Evolutionary conservation across 2,113 vertebrate genomes (phyloP), one percentile per base, ranked within the genome.

Genomic region (Euleptes europaea): DNA sequence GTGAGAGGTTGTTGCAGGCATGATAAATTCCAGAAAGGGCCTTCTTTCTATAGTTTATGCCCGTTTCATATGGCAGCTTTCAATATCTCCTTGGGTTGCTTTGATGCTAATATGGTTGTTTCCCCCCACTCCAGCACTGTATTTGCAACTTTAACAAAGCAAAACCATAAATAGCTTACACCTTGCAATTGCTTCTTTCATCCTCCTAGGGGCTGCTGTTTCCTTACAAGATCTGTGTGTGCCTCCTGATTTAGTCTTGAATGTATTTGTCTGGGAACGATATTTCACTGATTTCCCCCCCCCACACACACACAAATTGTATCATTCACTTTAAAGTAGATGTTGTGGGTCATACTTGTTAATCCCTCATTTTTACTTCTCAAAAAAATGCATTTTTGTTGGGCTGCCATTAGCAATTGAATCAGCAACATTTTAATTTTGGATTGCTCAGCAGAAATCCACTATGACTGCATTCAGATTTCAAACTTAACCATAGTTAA

Each of bases 181-280:
- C 84, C 49, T 63, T 74, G 84, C 49, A 82, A 47, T 78, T 78
- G 23, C 0, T 0, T 85, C 72, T 92, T 86, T 86, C 90, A 71
- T 86, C 80, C 65, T 84, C 87, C 88, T 65, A 90, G 90, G 85
- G 84, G 40, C 86, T 88, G 57, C 84, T 86, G 71, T 92, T 84
- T 93, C 88, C 81, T 47, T 69, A 71, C 85, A 76, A 75, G 90
- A 93, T 92, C 80, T 83, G 78, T 10, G 1, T 74, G 19, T 86
- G 81, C 51, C 9, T 60, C 21, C 74, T 89, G 83, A 93, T 88
- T 93, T 92, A 86, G 89, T 88, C 47, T 80, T 85, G 86, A 71
- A 78, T 89, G 86, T 94, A 80, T 91, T 93, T 90, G 42, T 40
- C 63, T 80, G 23, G 91, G 75, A 79, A 91, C 28, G 67, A 81